Evolutionary conservation across 2,113 vertebrate species (phyloP).

Genomic region (Festucalex cinctus): DNA sequence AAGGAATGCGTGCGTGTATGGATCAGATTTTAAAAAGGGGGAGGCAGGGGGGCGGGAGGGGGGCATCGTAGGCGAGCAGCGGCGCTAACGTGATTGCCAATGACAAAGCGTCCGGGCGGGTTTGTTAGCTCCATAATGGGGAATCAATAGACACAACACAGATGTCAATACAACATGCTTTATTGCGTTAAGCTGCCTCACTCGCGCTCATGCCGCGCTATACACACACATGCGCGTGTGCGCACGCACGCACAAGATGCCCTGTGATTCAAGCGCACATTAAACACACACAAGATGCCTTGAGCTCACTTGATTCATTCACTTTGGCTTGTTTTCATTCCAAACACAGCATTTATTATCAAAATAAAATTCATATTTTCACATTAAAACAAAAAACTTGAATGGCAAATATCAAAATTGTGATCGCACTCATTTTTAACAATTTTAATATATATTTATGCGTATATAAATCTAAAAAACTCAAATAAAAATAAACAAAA

Average conservation of each 20-base stretch:
- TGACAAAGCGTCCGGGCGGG: constrained; percentile 79
- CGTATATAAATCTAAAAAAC: no score
- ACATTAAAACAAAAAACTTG: not conserved
- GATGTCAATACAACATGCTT: constrained; percentile 82
- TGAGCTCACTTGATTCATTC: constrained; percentile 2
- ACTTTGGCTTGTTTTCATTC: not conserved
- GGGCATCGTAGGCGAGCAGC: constrained; percentile 61
- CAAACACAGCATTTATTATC: not conserved
- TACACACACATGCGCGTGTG: constrained; percentile 41
- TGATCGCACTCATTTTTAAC: no score
- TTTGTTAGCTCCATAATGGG: constrained; percentile 81
- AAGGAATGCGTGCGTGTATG: constrained; percentile 54
- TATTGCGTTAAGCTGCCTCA: constrained; percentile 77
- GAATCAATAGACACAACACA: constrained; percentile 82
- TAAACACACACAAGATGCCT: constrained; percentile 1
- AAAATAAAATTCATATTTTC: no score
- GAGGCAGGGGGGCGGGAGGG: constrained; percentile 39
- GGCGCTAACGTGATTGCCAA: constrained; percentile 78
- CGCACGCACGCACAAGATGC: constrained; percentile 25
- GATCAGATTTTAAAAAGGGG: constrained; percentile 63
- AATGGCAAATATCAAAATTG: not conserved
- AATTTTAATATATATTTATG: no score
- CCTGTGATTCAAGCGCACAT: constrained; percentile 4
- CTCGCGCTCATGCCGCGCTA: constrained; percentile 57
- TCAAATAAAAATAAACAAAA: no score